These are phyloP conservation scores for Salpingus planirostris DNA, from an alignment of 2,888 invertebrate genomes.

Conservation along the genomic window DNA sequence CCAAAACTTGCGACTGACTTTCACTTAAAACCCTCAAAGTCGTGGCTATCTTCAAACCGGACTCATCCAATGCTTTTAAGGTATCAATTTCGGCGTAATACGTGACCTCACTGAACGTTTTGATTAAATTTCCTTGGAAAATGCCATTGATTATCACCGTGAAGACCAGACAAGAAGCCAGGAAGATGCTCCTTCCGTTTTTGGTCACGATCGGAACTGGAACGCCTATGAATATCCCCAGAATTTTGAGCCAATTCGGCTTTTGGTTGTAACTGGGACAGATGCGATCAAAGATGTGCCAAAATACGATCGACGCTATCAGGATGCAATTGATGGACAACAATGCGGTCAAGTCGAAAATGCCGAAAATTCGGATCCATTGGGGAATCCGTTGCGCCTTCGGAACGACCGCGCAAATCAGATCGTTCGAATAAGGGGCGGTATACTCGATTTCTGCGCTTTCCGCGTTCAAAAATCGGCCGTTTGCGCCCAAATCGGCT, in stretches of 20 bases:
- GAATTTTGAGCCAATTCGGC: constrained; percentile 10
- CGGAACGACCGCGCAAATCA: constrained; percentile 38
- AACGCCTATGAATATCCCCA: constrained; percentile 5
- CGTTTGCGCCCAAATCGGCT: constrained; percentile 27
- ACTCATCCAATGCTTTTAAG: constrained; percentile 37
- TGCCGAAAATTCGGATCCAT: constrained; percentile 36
- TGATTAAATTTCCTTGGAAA: constrained; percentile 41
- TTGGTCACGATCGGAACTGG: constrained; percentile 3
- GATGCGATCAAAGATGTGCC: too few species aligned
- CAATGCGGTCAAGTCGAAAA: constrained; percentile 24
- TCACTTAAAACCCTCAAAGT: constrained; percentile 23
- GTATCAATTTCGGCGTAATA: constrained; percentile 41
- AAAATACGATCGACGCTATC: too few species aligned
- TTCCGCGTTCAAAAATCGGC: constrained; percentile 16
- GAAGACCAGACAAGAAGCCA: constrained; percentile 21
- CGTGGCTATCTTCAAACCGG: constrained; percentile 36
- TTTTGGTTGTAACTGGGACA: too few species aligned
- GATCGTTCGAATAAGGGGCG: constrained; percentile 24
- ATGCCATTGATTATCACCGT: constrained; percentile 33
- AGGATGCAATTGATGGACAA: too few species aligned
- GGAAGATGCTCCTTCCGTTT: constrained; percentile 19
- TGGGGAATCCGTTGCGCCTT: constrained; percentile 36
- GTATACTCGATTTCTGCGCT: constrained; percentile 32
- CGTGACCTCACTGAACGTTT: constrained; percentile 37
- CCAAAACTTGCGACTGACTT: constrained; percentile 3